phyloP scores from a whole-genome alignment of 1,140 invertebrate genomes.

The Lerema accius region DNA sequence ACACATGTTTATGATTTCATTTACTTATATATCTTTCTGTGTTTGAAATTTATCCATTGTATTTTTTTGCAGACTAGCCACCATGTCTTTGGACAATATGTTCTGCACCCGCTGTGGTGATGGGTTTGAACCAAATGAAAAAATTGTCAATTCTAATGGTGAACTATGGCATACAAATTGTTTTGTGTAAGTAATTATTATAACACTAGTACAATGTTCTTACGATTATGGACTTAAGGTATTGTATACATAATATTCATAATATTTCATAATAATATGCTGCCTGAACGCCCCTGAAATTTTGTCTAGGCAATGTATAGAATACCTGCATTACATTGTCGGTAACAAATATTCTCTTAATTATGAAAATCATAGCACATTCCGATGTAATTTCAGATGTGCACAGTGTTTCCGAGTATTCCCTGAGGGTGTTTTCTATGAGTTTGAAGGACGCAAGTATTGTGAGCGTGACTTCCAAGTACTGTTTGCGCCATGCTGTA shows the following conservation, averaged over 20 bases:
- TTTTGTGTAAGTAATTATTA: slow-evolving; percentile 94
- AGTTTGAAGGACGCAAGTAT: slow-evolving; percentile 99
- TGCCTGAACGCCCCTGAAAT: no score
- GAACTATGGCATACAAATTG: slow-evolving; percentile 99
- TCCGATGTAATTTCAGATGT: slow-evolving; percentile 91
- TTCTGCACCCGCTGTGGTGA: slow-evolving; percentile 96
- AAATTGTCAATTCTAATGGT: slow-evolving; percentile 99
- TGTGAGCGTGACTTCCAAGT: slow-evolving; percentile 99
- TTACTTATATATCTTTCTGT: no score
- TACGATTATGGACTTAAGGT: no score
- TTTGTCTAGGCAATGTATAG: no score
- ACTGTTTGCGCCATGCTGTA: slow-evolving; percentile 98
- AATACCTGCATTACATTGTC: no score
- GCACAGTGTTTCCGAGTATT: slow-evolving; percentile 99
- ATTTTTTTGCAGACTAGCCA: slow-evolving; percentile 85
- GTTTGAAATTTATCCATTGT: no score
- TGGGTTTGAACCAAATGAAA: slow-evolving; percentile 97
- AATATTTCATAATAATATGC: no score
- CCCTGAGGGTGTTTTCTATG: slow-evolving; percentile 98
- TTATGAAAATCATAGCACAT: no score
- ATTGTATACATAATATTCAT: no score
- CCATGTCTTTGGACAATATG: slow-evolving; percentile 94
- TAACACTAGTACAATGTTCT: no score
- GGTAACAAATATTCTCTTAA: no score
- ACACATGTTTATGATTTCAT: no score